Conservation (phyloP, 2,113 vertebrate species). For the Otis tarda region DNA sequence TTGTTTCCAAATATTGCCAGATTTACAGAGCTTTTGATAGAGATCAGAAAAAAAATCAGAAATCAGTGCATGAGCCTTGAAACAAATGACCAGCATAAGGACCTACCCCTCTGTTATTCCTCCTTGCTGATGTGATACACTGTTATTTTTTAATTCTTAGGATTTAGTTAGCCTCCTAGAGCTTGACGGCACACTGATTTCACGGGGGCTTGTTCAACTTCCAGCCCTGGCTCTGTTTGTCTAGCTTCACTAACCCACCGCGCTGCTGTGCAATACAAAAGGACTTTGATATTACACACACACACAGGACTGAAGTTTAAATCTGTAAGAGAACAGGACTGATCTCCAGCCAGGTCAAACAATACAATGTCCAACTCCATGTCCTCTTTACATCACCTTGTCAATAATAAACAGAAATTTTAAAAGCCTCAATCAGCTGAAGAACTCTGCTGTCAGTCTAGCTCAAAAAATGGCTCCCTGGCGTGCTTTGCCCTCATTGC, state of each 20-base stretch:
- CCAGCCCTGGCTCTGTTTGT: background rate
- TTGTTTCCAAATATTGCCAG: background rate
- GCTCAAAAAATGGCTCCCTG: background rate
- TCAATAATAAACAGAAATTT: background rate
- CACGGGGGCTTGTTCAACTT: background rate
- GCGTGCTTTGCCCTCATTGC: background rate
- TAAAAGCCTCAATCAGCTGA: background rate
- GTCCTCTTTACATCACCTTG: background rate
- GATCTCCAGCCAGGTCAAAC: conserved; percentile 40
- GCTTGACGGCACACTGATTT: background rate
- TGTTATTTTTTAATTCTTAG: background rate
- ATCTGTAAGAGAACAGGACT: background rate
- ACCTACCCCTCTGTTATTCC: background rate
- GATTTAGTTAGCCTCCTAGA: background rate
- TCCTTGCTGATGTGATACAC: background rate
- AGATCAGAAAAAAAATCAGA: background rate
- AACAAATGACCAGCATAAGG: background rate
- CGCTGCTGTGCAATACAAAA: background rate
- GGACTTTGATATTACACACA: conserved; percentile 24
- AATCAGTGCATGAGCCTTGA: background rate
- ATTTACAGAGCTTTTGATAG: background rate
- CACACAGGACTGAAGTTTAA: background rate
- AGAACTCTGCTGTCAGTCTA: background rate
- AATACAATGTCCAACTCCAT: background rate
- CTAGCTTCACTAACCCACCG: background rate